Conservation (phyloP, 2,797 vertebrate species). For the Aphelocoma californica region DNA sequence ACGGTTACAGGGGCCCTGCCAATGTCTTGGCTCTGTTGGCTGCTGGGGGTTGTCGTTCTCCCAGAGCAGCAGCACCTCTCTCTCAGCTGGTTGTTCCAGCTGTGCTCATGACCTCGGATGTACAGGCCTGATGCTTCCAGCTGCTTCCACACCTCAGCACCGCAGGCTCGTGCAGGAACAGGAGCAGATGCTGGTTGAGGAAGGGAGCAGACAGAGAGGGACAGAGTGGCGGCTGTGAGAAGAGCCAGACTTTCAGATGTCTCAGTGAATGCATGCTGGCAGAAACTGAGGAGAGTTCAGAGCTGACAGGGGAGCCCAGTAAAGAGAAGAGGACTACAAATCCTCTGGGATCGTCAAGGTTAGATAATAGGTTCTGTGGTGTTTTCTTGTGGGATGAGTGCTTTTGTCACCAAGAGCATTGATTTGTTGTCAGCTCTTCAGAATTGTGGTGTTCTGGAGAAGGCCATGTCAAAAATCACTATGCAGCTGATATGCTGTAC, state of each 20-base stretch:
- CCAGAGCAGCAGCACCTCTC: neutral
- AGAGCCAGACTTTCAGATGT: neutral
- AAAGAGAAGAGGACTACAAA: neutral
- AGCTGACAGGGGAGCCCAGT: fast-evolving
- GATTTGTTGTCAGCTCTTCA: neutral
- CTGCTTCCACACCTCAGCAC: neutral
- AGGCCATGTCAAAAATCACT: neutral
- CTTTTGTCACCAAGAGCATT: neutral
- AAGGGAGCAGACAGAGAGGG: neutral
- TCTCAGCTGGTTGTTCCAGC: neutral
- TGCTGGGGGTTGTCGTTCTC: neutral
- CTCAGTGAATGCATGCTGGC: neutral
- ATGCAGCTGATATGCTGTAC: neutral
- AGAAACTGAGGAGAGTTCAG: neutral
- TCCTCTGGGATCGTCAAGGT: neutral
- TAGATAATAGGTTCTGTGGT: neutral
- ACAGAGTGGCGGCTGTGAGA: neutral
- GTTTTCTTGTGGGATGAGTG: neutral
- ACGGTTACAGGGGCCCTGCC: neutral
- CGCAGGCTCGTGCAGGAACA: fast-evolving
- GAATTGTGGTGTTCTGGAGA: neutral
- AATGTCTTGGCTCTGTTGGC: neutral
- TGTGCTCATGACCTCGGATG: fast-evolving
- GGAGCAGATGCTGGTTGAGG: neutral
- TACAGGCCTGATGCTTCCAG: neutral